Base-by-base conservation (phyloP, 2,888 invertebrate species). In the Cosmorhoe ocellata region DNA sequence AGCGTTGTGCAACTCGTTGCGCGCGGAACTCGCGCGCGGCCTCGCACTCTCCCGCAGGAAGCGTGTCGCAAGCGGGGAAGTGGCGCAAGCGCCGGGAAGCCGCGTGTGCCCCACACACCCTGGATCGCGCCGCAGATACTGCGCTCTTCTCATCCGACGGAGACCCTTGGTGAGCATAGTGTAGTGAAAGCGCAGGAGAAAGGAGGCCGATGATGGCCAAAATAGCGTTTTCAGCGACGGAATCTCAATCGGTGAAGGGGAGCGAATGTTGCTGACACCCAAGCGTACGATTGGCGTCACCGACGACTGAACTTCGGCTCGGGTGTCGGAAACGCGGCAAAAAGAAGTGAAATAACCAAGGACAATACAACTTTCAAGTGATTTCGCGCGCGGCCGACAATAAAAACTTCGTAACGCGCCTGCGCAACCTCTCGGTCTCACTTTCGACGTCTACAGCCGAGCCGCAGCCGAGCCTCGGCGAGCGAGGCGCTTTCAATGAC, bases 351-450 rank as follows among this genome's bases (percentile, higher is more conserved):
- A 89, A 87, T 85, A 88, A 79, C 85, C 89, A 90, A 90, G 90
- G 88, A 89, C 89, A 88, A 83, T 82, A 82, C 84, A 84, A 89
- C 89, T 89, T 90, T 90, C 90, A 84, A 90, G 84, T 85, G 88
- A 90, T 89, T 89, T 90, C 90, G 87, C 87, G 87, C 85, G 84
- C 85, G 74, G 82, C 84, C 85, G 84, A 86, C 87, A 84, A 84
- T 87, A 88, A 90, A 87, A 90, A 89, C 88, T 88, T 84, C 84
- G 88, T 85, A 85, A 86, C 77, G 75, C 79, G 84, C 74, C 84
- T 87, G 87, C 87, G 90, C 90, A 88, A 89, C 87, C 81, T 84
- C 86, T 81, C 86, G 81, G 84, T 81, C 81, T 85, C 79, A 85
- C 88, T 87, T 85, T 87, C 87, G 84, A 86, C 85, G 83, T 77